These are phyloP conservation scores for Erpetoichthys calabaricus DNA, from an alignment of 2,797 vertebrate genomes.

Conservation along the genomic window DNA sequence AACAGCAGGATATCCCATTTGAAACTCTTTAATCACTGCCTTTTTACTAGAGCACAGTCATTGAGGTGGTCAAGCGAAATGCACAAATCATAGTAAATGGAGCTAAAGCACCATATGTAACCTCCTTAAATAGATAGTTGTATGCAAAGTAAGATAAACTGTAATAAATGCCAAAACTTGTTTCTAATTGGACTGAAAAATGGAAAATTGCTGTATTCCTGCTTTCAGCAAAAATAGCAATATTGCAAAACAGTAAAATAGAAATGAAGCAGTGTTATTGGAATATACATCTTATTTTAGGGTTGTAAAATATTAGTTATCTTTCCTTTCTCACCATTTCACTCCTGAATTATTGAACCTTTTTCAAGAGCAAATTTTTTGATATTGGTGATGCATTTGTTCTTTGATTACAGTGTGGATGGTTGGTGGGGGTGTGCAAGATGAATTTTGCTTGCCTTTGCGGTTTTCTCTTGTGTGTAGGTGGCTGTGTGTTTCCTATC, in stretches of 20 bases:
- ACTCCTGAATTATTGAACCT: no score
- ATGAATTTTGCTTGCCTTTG: no score
- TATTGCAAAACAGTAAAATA: slow-evolving; percentile 44
- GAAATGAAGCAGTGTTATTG: neutral
- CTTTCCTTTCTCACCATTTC: no score
- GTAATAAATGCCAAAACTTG: slow-evolving; percentile 88
- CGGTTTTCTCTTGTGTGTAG: no score
- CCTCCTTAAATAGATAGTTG: slow-evolving; percentile 87
- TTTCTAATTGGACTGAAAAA: slow-evolving; percentile 88
- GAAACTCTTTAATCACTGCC: slow-evolving; percentile 81
- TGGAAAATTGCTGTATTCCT: slow-evolving; percentile 54
- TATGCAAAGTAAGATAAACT: slow-evolving; percentile 84
- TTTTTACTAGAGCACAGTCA: slow-evolving; percentile 68
- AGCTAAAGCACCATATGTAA: slow-evolving; percentile 76
- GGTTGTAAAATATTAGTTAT: no score
- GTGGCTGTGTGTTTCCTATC: no score
- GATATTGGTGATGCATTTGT: no score
- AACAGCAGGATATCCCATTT: slow-evolving; percentile 89
- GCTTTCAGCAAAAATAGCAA: slow-evolving; percentile 57
- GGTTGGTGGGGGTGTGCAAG: no score
- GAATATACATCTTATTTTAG: no score
- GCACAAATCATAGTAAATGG: slow-evolving; percentile 98
- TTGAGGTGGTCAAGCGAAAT: slow-evolving; percentile 91
- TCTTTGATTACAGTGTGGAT: no score
- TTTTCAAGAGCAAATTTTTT: no score